A percentile compares a stretch with the other conserved stretches of the same genome.
Evolutionary conservation across 2,888 invertebrate genomes (phyloP).

Genomic region (Aporophyla nigra): DNA sequence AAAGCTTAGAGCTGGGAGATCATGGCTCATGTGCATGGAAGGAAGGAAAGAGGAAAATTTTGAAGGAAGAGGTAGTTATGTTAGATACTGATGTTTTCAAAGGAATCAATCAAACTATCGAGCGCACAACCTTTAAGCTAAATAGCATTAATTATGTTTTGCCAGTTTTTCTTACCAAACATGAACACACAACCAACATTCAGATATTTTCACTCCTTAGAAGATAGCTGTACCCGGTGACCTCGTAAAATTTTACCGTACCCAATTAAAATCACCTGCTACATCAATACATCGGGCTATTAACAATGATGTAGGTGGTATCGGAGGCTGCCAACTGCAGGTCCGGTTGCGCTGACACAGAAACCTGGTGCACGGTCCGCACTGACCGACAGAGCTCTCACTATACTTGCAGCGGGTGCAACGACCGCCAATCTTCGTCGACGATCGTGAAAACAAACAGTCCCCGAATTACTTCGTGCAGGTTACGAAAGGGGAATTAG

Average conservation of each 20-base stretch:
- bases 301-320: conserved; percentile 53
- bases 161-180: neutral
- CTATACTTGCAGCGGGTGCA: conserved; percentile 78
- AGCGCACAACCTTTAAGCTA: neutral
- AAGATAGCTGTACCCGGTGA: conserved; percentile 8
- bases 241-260: conserved; percentile 35
- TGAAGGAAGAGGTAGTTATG: too few species aligned
- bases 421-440: conserved; percentile 74
- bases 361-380: conserved; percentile 80
- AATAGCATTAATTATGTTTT: too few species aligned
- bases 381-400: conserved; percentile 74
- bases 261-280: conserved; percentile 49
- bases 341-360: conserved; percentile 83
- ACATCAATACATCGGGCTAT: conserved; percentile 42
- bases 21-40: neutral
- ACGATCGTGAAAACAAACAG: conserved; percentile 71
- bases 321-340: conserved; percentile 58
- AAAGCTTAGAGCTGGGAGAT: neutral
- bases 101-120: neutral
- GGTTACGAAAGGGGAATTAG: conserved; percentile 34
- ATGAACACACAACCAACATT: neutral
- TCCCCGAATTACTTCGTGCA: conserved; percentile 61
- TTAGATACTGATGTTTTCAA: neutral
- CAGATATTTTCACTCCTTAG: neutral
- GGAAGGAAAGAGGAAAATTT: neutral